A percentile compares a stretch with the other conserved stretches of the same genome.
Conservation (phyloP, 2,888 invertebrate species). For the Tetramorium bicarinatum region DNA sequence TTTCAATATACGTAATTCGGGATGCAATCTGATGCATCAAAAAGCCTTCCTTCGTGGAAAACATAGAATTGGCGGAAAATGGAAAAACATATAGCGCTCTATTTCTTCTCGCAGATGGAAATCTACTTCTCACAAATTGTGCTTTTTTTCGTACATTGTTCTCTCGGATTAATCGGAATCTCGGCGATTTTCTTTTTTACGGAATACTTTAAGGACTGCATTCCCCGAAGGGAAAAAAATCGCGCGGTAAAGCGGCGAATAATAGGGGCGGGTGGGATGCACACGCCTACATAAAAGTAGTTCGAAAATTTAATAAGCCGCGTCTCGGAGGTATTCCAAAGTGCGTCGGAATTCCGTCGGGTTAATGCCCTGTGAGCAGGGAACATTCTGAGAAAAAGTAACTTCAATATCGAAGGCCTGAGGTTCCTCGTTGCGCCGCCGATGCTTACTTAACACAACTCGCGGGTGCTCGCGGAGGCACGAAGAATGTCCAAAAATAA, state of each 20-base stretch:
- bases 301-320: slow-evolving; percentile 71
- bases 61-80: background rate
- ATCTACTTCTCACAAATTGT: background rate
- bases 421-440: background rate
- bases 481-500: slow-evolving; percentile 53
- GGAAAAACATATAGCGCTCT: background rate
- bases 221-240: background rate
- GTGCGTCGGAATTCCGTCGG: slow-evolving; percentile 54
- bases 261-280: slow-evolving; percentile 24
- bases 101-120: background rate
- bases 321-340: slow-evolving; percentile 62
- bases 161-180: slow-evolving; percentile 34
- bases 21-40: slow-evolving; percentile 18
- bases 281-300: slow-evolving; percentile 61
- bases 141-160: background rate
- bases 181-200: background rate
- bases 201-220: background rate
- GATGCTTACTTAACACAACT: slow-evolving; percentile 33
- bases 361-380: slow-evolving; percentile 63
- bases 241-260: background rate
- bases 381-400: slow-evolving; percentile 64
- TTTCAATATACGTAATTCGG: slow-evolving; percentile 16
- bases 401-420: slow-evolving; percentile 69
- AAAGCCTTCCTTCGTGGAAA: background rate
- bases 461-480: slow-evolving; percentile 16